Evolutionary conservation across 2,113 vertebrate species (phyloP).

Genomic region (Nyctereutes procyonoides): DNA sequence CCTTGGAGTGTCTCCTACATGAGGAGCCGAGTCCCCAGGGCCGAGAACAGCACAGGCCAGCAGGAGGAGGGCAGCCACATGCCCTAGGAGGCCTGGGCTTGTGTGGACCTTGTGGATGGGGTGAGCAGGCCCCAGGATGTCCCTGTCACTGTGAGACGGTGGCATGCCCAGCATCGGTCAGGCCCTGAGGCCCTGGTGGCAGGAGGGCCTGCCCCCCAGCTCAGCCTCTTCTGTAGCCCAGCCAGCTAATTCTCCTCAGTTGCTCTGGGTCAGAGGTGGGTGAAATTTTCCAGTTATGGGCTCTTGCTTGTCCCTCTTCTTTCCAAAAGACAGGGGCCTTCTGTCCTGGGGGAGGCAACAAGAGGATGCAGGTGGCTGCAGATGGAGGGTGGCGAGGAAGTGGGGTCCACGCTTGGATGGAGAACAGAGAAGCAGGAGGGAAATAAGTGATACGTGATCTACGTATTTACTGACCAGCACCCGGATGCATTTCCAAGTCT

Average conservation of each 20-base stretch:
- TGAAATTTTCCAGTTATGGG: not conserved
- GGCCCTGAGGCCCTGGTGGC: accelerated
- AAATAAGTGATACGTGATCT: too few relatives aligned
- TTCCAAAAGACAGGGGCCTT: not conserved
- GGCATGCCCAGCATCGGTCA: too few relatives aligned
- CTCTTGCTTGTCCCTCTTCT: not conserved
- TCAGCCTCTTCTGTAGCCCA: accelerated
- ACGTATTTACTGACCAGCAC: not conserved
- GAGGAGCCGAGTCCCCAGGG: not conserved
- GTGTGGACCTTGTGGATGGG: accelerated
- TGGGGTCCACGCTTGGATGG: accelerated
- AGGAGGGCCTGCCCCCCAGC: not conserved
- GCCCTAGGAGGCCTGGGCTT: not conserved
- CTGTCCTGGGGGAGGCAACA: not conserved
- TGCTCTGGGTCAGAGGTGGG: accelerated
- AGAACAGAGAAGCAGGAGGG: not conserved
- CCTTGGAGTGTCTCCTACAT: too few relatives aligned
- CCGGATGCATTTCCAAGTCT: not conserved
- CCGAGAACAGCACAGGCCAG: too few relatives aligned
- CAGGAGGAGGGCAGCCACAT: too few relatives aligned
- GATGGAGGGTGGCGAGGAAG: not conserved
- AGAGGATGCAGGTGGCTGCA: not conserved
- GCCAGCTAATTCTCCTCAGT: not conserved
- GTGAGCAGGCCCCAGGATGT: not conserved
- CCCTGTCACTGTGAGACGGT: not conserved